Conservation (phyloP, 2,113 vertebrate genomes). For the Myrmecophaga tridactyla region DNA sequence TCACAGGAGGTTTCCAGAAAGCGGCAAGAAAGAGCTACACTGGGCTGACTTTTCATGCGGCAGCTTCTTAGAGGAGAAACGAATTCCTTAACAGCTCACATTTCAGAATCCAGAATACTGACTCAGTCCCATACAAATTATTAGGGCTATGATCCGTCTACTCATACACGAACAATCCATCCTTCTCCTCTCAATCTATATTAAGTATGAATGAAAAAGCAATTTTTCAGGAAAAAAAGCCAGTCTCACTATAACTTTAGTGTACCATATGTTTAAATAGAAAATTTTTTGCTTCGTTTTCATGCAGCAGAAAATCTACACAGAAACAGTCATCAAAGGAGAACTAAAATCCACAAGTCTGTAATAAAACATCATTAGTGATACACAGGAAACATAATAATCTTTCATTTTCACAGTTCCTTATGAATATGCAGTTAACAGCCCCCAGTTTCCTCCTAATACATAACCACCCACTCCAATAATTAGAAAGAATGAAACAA, state of each 20-base stretch:
- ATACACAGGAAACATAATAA: background rate
- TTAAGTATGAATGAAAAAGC: background rate
- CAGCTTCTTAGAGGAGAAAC: background rate
- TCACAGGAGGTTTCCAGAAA: background rate
- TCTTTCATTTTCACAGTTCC: background rate
- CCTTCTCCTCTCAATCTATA: background rate
- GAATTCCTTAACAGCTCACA: rapidly evolving
- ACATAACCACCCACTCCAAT: background rate
- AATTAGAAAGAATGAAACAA: background rate
- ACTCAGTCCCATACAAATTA: background rate
- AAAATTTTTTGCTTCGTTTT: background rate
- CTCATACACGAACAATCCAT: background rate
- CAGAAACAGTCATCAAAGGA: background rate
- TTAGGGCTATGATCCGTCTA: rapidly evolving
- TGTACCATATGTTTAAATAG: background rate
- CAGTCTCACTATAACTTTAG: background rate
- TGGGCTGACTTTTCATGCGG: background rate
- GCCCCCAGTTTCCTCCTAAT: constrained; percentile 1
- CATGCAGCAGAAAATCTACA: background rate
- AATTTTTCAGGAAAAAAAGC: background rate
- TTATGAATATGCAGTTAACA: background rate
- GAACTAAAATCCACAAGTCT: background rate
- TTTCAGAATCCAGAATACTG: background rate
- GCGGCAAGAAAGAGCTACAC: background rate
- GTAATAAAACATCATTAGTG: background rate